A percentile compares a stretch with the other conserved stretches of the same genome.
Conservation (phyloP, 2,797 vertebrate species). For the Sebastes hopkinsi region DNA sequence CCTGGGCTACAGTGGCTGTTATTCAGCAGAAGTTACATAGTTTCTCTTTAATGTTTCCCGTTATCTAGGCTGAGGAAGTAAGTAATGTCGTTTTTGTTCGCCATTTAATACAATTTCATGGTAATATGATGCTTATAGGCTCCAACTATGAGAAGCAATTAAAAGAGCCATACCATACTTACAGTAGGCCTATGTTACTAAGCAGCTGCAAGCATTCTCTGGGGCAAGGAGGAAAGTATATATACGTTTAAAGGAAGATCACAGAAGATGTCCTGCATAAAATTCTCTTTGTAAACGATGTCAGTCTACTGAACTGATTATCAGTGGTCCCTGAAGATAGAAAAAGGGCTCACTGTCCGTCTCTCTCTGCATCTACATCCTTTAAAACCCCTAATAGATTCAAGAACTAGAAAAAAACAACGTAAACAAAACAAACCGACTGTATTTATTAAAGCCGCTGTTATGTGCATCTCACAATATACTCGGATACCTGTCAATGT, state of each 20-base stretch:
- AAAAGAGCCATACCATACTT: not conserved
- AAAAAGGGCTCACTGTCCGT: constrained; percentile 12
- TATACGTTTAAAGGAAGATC: not conserved
- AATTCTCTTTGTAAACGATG: constrained; percentile 10
- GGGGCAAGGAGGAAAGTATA: not conserved
- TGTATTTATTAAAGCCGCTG: constrained; percentile 69
- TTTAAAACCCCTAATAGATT: constrained; percentile 41
- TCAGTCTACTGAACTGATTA: constrained; percentile 15
- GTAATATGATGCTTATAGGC: not conserved
- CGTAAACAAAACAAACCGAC: constrained; percentile 54
- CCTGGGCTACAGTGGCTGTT: not conserved
- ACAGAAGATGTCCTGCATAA: not conserved
- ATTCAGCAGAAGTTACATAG: not conserved
- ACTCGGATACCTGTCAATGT: constrained; percentile 73
- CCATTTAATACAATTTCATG: not conserved
- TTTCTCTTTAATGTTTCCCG: not conserved
- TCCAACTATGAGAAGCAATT: not conserved
- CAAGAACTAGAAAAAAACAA: constrained; percentile 33
- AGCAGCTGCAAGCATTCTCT: not conserved
- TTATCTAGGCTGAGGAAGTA: not conserved
- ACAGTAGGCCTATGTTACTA: too few relatives aligned
- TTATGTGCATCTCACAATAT: constrained; percentile 55
- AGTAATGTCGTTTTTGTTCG: not conserved
- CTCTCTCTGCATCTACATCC: constrained; percentile 16
- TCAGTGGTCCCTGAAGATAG: not conserved